Percentiles rank a stretch among this genome's conserved stretches.
Evolutionary conservation across 2,888 invertebrate species (phyloP).

Genomic region (Ormia ochracea): DNA sequence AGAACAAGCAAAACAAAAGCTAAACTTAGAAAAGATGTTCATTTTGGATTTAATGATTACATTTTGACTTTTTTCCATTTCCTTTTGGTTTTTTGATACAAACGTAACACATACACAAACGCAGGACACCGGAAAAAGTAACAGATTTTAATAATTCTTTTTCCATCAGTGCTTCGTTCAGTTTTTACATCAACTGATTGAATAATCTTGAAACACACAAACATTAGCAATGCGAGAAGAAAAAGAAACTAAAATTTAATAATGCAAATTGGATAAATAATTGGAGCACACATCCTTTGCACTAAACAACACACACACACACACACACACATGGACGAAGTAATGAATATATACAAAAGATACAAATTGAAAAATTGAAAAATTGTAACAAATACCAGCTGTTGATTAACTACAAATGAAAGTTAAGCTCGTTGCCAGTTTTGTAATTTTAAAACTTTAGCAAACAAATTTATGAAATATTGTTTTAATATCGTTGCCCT

Average conservation of each 20-base stretch:
- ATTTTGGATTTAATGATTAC: conserved; percentile 54
- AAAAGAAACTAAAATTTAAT: conserved; percentile 52
- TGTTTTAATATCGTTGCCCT: background rate
- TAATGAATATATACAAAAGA: background rate
- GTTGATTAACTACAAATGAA: conserved; percentile 4
- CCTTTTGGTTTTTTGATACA: no score
- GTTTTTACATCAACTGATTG: background rate
- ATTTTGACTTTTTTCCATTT: conserved; percentile 44
- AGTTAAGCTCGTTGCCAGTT: background rate
- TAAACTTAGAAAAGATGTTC: conserved; percentile 29
- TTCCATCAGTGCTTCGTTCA: background rate
- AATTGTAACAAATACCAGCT: conserved; percentile 15
- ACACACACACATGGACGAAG: no score
- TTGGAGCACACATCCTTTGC: conserved; percentile 53
- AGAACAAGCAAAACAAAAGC: background rate
- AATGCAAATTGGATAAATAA: conserved; percentile 61
- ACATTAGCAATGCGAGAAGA: background rate
- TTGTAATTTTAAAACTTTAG: conserved; percentile 37
- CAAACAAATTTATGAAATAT: no score
- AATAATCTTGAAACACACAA: background rate
- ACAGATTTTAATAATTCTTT: conserved; percentile 32
- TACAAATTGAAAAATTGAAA: background rate
- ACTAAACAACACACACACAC: background rate
- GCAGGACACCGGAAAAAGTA: conserved; percentile 48
- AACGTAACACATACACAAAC: background rate